Evolutionary conservation across 2,797 vertebrate genomes (phyloP).

Genomic region (Chelidonichthys spinosus): DNA sequence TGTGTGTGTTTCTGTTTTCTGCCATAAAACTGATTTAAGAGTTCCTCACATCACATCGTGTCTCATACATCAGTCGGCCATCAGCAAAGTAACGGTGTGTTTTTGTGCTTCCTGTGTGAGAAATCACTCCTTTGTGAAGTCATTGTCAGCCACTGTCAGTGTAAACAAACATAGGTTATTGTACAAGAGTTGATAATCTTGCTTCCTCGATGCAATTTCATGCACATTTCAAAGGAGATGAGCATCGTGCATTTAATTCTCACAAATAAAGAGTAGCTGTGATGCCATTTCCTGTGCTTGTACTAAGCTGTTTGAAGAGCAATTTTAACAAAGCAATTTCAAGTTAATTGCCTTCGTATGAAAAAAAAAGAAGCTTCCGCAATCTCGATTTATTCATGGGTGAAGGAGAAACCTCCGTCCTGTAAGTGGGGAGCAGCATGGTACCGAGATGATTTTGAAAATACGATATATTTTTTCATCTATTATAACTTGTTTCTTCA

Average conservation of each 20-base stretch:
- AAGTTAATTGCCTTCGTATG: constrained; percentile 78
- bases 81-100: constrained; percentile 17
- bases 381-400: constrained; percentile 68
- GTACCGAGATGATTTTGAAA: constrained; percentile 37
- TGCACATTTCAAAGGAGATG: constrained; percentile 53
- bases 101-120: background rate
- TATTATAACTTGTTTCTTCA: constrained; percentile 53
- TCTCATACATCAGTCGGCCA: constrained; percentile 21
- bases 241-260: constrained; percentile 58
- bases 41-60: background rate
- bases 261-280: constrained; percentile 52
- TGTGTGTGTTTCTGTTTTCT: background rate
- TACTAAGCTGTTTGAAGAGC: constrained; percentile 65
- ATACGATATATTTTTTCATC: background rate
- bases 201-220: constrained; percentile 44
- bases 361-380: constrained; percentile 31
- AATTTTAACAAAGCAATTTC: constrained; percentile 80
- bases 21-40: constrained; percentile 35
- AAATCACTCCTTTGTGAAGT: constrained; percentile 16
- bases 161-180: constrained; percentile 40
- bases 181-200: constrained; percentile 17
- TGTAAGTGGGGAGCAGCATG: constrained; percentile 54
- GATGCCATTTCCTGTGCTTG: constrained; percentile 57
- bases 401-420: constrained; percentile 57
- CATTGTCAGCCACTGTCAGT: constrained; percentile 21